Evolutionary conservation across 37 sponge, comb jelly and placozoan genomes (phyloP).

Genomic region (Chondrilla cf. caribensis): DNA sequence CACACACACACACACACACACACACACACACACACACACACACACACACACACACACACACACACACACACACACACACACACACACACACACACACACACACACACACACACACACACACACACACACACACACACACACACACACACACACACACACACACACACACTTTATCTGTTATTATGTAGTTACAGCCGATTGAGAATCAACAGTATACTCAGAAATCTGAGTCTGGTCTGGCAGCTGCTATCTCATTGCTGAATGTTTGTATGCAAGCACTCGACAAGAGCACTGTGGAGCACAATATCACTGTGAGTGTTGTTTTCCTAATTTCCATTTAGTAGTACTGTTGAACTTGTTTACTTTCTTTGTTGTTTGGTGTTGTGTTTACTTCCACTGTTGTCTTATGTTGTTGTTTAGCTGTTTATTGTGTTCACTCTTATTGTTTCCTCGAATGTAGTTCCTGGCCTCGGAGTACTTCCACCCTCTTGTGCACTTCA

Average conservation of each 20-base stretch:
- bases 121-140: background rate
- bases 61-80: background rate
- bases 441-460: background rate
- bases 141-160: background rate
- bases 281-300: background rate
- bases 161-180: too few species aligned
- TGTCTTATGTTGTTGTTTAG: too few species aligned
- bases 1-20: background rate
- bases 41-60: background rate
- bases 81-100: background rate
- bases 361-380: too few species aligned
- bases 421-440: too few species aligned
- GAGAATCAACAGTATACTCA: background rate
- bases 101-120: background rate
- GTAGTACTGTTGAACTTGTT: too few species aligned
- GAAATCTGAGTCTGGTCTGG: slow-evolving; percentile 22
- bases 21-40: background rate
- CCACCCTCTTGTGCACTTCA: slow-evolving; percentile 35
- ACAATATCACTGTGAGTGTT: background rate
- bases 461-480: slow-evolving; percentile 43
- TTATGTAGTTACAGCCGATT: background rate
- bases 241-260: slow-evolving; percentile 10
- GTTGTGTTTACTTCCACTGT: too few species aligned
- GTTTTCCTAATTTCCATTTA: too few species aligned
- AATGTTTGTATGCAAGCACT: background rate